A percentile compares a stretch with the other conserved stretches of the same genome.
Evolutionary conservation across 2,888 invertebrate species (phyloP).

Genomic region (Mimumesa dahlbomi): DNA sequence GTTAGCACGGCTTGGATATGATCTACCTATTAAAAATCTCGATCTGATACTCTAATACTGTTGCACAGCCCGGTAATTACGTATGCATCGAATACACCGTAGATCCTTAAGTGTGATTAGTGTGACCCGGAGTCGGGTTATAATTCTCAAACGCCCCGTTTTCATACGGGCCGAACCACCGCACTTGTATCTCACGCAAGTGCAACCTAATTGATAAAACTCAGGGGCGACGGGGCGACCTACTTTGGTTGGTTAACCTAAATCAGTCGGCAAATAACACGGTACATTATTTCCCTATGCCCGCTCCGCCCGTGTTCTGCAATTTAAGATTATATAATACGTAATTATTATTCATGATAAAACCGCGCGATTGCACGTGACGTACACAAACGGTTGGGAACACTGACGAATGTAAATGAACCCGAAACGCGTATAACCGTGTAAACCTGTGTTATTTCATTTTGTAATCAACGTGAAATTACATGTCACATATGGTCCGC

Average conservation of each 20-base stretch:
- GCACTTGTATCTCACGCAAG: slow-evolving; percentile 40
- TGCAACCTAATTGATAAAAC: slow-evolving; percentile 60
- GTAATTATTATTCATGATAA: slow-evolving; percentile 18
- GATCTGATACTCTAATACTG: no score
- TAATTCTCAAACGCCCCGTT: slow-evolving; percentile 36
- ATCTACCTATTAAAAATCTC: no score
- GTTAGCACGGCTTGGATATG: no score
- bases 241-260: slow-evolving; percentile 45
- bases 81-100: slow-evolving; percentile 37
- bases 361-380: slow-evolving; percentile 22
- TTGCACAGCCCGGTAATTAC: slow-evolving; percentile 45
- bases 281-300: slow-evolving; percentile 25
- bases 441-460: no score
- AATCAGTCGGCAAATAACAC: slow-evolving; percentile 38
- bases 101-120: slow-evolving; percentile 43
- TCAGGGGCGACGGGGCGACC: slow-evolving; percentile 39
- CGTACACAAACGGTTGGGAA: no score
- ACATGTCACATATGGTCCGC: no score
- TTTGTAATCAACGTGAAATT: no score
- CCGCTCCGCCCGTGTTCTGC: slow-evolving; percentile 4
- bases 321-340: slow-evolving; percentile 22
- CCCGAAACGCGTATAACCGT: no score
- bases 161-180: slow-evolving; percentile 22
- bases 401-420: no score
- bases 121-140: slow-evolving; percentile 41